Evolutionary conservation across 2,888 invertebrate species (phyloP).

Genomic region (Colletes collaris): DNA sequence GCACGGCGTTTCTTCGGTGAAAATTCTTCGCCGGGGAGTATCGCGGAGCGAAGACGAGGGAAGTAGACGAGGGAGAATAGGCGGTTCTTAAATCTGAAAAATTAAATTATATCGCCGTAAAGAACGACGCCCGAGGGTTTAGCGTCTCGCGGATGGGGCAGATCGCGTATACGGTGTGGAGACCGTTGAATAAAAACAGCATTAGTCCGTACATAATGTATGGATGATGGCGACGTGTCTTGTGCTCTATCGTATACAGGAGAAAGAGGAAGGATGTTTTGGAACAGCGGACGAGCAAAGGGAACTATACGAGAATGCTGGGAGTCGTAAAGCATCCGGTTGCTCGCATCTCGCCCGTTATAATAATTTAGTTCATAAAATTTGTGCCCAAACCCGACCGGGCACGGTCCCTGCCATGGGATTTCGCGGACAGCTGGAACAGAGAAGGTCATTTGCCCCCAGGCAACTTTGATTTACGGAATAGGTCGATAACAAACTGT

Average conservation of each 20-base stretch:
- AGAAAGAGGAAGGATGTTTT: conserved; percentile 37
- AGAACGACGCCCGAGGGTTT: conserved; percentile 77
- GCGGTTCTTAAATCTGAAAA: conserved; percentile 82
- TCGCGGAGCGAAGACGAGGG: conserved; percentile 44
- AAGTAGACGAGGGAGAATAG: conserved; percentile 55
- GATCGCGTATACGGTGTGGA: conserved; percentile 58
- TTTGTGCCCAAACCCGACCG: conserved; percentile 61
- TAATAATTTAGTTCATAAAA: conserved; percentile 80
- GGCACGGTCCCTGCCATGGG: conserved; percentile 29
- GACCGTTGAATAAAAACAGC: conserved; percentile 81
- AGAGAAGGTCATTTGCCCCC: conserved; percentile 34
- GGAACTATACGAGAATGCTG: conserved; percentile 78
- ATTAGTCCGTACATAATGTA: conserved; percentile 82
- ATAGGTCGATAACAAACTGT: conserved; percentile 24
- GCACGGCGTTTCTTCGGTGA: conserved; percentile 25
- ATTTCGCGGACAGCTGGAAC: conserved; percentile 46
- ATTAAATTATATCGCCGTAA: conserved; percentile 82
- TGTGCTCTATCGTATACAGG: conserved; percentile 39
- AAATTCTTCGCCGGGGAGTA: conserved; percentile 57
- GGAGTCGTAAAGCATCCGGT: conserved; percentile 78
- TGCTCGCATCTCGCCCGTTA: conserved; percentile 72
- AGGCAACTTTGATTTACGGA: conserved; percentile 38
- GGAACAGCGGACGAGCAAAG: conserved; percentile 66
- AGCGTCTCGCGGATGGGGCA: conserved; percentile 75
- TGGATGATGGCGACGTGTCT: conserved; percentile 75